Percentiles rank a stretch among this genome's conserved stretches.
Evolutionary conservation across 2,797 vertebrate species (phyloP).

Genomic region (Parambassis ranga): DNA sequence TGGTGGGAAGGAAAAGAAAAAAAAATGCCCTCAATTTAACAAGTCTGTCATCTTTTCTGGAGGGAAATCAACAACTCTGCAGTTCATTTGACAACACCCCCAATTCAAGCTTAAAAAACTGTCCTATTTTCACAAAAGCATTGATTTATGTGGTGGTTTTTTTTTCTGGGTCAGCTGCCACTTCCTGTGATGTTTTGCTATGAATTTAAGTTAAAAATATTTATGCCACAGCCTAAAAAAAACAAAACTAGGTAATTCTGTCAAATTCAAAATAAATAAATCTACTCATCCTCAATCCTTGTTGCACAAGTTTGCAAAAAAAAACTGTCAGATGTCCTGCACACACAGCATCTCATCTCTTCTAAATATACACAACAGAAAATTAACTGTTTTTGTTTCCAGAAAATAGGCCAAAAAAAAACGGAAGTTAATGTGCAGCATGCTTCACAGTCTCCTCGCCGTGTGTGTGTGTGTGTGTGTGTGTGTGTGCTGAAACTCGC

Average conservation of each 20-base stretch:
- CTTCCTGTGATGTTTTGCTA: conserved; percentile 1
- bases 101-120: conserved; percentile 5
- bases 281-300: background rate
- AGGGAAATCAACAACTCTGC: conserved; percentile 25
- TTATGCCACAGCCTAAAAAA: background rate
- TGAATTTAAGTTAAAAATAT: conserved; percentile 24
- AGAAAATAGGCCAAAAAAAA: conserved; percentile 39
- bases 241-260: background rate
- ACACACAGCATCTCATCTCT: too few species aligned
- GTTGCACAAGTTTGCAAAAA: too few species aligned
- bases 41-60: conserved; percentile 15
- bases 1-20: too few species aligned
- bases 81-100: conserved; percentile 26
- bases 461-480: background rate
- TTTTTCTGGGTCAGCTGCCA: conserved; percentile 51
- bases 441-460: conserved; percentile 23
- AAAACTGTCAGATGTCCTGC: background rate
- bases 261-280: background rate
- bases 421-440: conserved; percentile 30
- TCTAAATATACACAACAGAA: too few species aligned
- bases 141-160: conserved; percentile 37
- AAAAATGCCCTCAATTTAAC: conserved; percentile 16
- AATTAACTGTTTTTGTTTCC: conserved; percentile 11
- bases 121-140: conserved; percentile 25
- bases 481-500: conserved; percentile 7